A percentile compares a stretch with the other conserved stretches of the same genome.
phyloP scores from a whole-genome alignment of 2,797 vertebrate genomes.

The Brachymystax lenok region DNA sequence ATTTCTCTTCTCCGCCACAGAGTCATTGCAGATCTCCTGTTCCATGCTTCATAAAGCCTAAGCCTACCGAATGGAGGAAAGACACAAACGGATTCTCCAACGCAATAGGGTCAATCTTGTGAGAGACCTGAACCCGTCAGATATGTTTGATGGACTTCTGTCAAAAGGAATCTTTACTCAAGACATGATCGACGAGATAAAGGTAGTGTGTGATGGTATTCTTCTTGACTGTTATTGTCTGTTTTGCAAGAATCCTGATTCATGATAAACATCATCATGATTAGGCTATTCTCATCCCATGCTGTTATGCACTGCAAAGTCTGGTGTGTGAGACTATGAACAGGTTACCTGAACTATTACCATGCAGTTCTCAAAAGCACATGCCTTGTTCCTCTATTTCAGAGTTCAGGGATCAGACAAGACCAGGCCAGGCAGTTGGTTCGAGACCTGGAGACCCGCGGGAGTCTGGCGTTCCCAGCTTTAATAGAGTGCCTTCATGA shows the following conservation, averaged over 20 bases:
- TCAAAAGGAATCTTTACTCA: slow-evolving; percentile 81
- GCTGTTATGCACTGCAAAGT: not conserved
- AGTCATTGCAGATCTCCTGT: not conserved
- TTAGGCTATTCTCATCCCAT: no score
- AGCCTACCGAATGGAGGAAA: slow-evolving; percentile 73
- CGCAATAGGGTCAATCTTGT: slow-evolving; percentile 76
- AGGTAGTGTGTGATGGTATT: slow-evolving; percentile 68
- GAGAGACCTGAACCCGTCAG: slow-evolving; percentile 68
- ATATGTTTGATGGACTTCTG: slow-evolving; percentile 80
- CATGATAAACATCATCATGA: not conserved
- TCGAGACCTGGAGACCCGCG: slow-evolving; percentile 86
- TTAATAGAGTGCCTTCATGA: slow-evolving; percentile 86
- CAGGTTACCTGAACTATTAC: no score
- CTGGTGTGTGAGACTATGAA: not conserved
- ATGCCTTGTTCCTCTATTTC: slow-evolving; percentile 24
- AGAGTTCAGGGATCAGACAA: slow-evolving; percentile 77
- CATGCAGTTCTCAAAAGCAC: not conserved
- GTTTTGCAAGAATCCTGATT: not conserved
- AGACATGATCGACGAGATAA: slow-evolving; percentile 90
- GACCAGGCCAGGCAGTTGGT: slow-evolving; percentile 86
- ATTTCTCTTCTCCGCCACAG: not conserved
- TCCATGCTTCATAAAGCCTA: not conserved
- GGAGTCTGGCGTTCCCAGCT: slow-evolving; percentile 80
- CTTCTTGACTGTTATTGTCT: not conserved
- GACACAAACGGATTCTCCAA: slow-evolving; percentile 74